A percentile compares a stretch with the other conserved stretches of the same genome.
phyloP scores from a whole-genome alignment of 1,140 invertebrate genomes.

The Brachystomella parvula region DNA sequence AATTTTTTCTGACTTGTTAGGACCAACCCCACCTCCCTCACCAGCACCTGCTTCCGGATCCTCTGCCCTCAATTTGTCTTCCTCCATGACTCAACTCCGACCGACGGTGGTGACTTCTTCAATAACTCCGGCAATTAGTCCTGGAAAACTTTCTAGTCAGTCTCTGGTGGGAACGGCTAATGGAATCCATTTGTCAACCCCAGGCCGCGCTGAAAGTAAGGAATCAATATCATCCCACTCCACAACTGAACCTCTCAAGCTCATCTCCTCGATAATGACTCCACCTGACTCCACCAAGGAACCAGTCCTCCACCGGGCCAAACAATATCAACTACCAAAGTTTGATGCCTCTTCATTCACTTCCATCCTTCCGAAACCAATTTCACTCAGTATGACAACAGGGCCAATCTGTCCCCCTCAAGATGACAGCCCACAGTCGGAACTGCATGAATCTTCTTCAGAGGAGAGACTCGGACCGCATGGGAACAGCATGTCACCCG shows the following conservation, averaged over 20 bases:
- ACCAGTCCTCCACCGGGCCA: not conserved
- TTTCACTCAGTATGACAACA: not conserved
- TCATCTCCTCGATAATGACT: slow-evolving; percentile 3
- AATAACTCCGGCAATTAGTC: slow-evolving; percentile 11
- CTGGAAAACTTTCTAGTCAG: not conserved
- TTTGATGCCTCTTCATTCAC: slow-evolving; percentile 25
- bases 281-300: not conserved
- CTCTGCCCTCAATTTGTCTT: slow-evolving; percentile 4
- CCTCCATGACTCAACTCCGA: not conserved
- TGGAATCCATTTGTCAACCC: slow-evolving; percentile 39
- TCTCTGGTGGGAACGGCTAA: not conserved
- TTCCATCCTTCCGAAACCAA: slow-evolving; percentile 12
- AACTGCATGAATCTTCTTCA: slow-evolving; percentile 23
- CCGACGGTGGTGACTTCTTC: not conserved
- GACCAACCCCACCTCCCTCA: slow-evolving; percentile 38
- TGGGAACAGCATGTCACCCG: slow-evolving; percentile 38
- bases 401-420: not conserved
- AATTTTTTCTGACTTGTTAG: slow-evolving; percentile 18
- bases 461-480: slow-evolving; percentile 26
- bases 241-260: not conserved
- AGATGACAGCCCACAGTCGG: slow-evolving; percentile 17
- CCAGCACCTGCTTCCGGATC: slow-evolving; percentile 32
- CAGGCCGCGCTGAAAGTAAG: slow-evolving; percentile 27
- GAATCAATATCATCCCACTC: not conserved
- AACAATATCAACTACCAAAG: slow-evolving; percentile 1